These are phyloP conservation scores for Catonia carolina DNA, from an alignment of 2,888 invertebrate species.

Conservation along the genomic window DNA sequence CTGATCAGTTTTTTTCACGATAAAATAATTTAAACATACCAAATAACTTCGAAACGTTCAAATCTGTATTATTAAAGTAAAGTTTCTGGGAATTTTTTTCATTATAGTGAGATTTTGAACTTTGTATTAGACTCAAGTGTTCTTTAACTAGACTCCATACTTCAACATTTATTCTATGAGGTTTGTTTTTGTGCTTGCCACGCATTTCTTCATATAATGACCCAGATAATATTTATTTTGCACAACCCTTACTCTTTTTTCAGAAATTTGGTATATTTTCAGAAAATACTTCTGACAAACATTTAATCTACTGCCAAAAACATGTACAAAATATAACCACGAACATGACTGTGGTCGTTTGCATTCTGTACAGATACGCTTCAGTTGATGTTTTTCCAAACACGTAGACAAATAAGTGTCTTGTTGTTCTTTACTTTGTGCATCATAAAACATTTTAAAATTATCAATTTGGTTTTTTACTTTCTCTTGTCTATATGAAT, in stretches of 20 bases:
- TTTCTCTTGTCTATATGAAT: no score
- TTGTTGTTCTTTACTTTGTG: no score
- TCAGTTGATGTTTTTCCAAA: neutral
- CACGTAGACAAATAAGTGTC: no score
- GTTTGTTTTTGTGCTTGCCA: neutral
- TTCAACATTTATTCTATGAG: neutral
- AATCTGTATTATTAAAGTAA: slow-evolving; percentile 1
- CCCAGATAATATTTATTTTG: slow-evolving; percentile 3
- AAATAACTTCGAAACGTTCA: neutral
- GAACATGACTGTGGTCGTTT: slow-evolving; percentile 1
- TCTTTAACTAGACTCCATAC: neutral
- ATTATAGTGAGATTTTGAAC: slow-evolving; percentile 3
- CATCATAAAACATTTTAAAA: no score
- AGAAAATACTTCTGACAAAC: slow-evolving; percentile 2
- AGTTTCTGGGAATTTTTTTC: neutral
- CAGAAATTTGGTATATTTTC: slow-evolving; percentile 2
- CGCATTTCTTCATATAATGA: slow-evolving; percentile 1
- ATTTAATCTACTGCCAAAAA: neutral
- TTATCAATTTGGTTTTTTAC: no score
- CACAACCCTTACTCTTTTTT: slow-evolving; percentile 3
- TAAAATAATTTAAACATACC: slow-evolving; percentile 1
- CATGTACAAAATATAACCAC: neutral
- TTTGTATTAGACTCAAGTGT: neutral
- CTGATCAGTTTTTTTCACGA: slow-evolving; percentile 3
- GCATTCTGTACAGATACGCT: slow-evolving; percentile 1